A percentile compares a stretch with the other conserved stretches of the same genome.
Conservation (phyloP, 2,888 invertebrate species). For the Idaea biselata region DNA sequence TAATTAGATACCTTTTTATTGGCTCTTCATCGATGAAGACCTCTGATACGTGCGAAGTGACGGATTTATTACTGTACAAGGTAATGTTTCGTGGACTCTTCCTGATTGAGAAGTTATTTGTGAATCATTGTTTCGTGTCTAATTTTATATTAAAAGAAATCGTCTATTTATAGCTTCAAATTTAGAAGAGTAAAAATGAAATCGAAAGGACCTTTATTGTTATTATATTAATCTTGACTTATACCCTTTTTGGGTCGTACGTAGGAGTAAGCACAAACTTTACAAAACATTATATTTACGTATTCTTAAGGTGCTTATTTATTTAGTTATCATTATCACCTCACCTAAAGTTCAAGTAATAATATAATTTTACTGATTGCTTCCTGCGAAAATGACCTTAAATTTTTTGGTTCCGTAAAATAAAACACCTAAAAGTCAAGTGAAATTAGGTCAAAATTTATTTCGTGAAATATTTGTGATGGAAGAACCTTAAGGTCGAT, state of each 20-base stretch:
- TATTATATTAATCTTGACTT: neutral
- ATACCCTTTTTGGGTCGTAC: neutral
- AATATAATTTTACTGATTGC: conserved; percentile 23
- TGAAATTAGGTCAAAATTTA: conserved; percentile 26
- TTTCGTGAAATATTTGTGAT: neutral
- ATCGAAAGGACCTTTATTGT: neutral
- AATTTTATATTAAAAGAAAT: conserved; percentile 27
- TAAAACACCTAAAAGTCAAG: conserved; percentile 18
- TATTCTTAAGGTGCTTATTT: neutral
- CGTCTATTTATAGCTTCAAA: neutral
- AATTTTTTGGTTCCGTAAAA: conserved; percentile 18
- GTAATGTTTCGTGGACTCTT: conserved; percentile 60
- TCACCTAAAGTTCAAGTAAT: conserved; percentile 16
- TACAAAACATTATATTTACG: neutral
- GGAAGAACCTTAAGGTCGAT: conserved; percentile 3
- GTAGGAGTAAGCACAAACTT: neutral
- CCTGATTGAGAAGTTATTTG: conserved; percentile 50
- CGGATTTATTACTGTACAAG: conserved; percentile 71
- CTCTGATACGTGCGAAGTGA: conserved; percentile 64
- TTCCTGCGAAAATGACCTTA: conserved; percentile 23
- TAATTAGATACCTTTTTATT: conserved; percentile 71
- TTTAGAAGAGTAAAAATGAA: neutral
- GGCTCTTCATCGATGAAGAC: conserved; percentile 63
- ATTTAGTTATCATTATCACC: conserved; percentile 2
- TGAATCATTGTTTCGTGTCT: conserved; percentile 44